phyloP scores from a whole-genome alignment of 2,888 invertebrate genomes.

The Cotesia congregata region DNA sequence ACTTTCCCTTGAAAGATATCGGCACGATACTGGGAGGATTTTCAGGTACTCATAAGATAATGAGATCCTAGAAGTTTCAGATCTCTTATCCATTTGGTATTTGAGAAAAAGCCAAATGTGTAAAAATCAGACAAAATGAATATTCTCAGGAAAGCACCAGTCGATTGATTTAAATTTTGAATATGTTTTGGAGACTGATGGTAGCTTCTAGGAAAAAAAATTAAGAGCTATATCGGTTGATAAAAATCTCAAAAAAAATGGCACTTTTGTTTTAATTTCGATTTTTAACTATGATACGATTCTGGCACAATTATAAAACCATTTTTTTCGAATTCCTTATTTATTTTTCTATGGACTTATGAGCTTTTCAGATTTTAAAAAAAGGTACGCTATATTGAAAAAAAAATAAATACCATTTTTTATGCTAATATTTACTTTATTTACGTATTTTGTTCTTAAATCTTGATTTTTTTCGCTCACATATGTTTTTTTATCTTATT shows the following conservation, averaged over 20 bases:
- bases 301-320: slow-evolving; percentile 24
- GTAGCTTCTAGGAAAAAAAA: slow-evolving; percentile 4
- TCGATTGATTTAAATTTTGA: slow-evolving; percentile 17
- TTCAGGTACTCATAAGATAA: slow-evolving; percentile 20
- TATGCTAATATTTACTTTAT: slow-evolving; percentile 26
- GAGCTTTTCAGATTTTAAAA: slow-evolving; percentile 13
- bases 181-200: slow-evolving; percentile 27
- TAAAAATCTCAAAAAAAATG: slow-evolving; percentile 12
- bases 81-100: slow-evolving; percentile 15
- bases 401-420: slow-evolving; percentile 22
- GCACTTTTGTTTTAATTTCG: slow-evolving; percentile 19
- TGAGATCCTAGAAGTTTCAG: slow-evolving; percentile 17
- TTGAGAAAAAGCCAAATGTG: background rate
- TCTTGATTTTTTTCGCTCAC: too few relatives aligned
- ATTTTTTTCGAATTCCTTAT: slow-evolving; percentile 19
- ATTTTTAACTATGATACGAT: slow-evolving; percentile 25
- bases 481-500: too few relatives aligned
- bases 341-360: slow-evolving; percentile 21
- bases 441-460: background rate
- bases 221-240: slow-evolving; percentile 14
- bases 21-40: slow-evolving; percentile 24
- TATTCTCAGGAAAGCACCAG: slow-evolving; percentile 15
- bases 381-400: slow-evolving; percentile 21
- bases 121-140: slow-evolving; percentile 15
- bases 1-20: slow-evolving; percentile 20